phyloP scores from a whole-genome alignment of 2,113 vertebrate genomes.

The Nymphicus hollandicus region DNA sequence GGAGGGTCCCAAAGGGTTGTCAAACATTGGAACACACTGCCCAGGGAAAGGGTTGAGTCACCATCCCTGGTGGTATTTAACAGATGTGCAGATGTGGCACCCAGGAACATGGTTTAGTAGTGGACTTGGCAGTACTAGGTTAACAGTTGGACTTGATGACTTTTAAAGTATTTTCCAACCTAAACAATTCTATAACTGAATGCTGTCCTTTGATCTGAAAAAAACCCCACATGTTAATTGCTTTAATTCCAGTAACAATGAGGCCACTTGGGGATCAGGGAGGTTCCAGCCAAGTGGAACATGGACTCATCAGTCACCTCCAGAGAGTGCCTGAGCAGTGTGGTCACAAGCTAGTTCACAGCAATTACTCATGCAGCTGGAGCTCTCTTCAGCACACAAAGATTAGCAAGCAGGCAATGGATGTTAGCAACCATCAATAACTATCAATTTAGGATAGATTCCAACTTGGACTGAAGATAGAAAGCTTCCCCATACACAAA shows the following conservation, averaged over 20 bases:
- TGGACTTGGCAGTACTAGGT: not conserved
- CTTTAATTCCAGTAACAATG: not conserved
- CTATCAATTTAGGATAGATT: constrained; percentile 20
- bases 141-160: not conserved
- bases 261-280: not conserved
- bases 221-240: not conserved
- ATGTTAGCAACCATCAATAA: constrained; percentile 16
- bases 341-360: not conserved
- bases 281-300: not conserved
- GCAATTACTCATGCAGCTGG: not conserved
- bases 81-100: not conserved
- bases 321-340: not conserved
- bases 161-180: not conserved
- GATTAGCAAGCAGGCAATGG: not conserved
- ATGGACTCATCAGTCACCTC: not conserved
- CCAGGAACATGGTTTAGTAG: not conserved
- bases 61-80: not conserved
- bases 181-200: not conserved
- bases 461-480: not conserved
- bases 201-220: not conserved
- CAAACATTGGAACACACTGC: not conserved
- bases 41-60: not conserved
- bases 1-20: not conserved
- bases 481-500: not conserved
- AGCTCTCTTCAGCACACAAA: not conserved